phyloP scores from a whole-genome alignment of 2,797 vertebrate genomes.

The Syndactyla subalaris region DNA sequence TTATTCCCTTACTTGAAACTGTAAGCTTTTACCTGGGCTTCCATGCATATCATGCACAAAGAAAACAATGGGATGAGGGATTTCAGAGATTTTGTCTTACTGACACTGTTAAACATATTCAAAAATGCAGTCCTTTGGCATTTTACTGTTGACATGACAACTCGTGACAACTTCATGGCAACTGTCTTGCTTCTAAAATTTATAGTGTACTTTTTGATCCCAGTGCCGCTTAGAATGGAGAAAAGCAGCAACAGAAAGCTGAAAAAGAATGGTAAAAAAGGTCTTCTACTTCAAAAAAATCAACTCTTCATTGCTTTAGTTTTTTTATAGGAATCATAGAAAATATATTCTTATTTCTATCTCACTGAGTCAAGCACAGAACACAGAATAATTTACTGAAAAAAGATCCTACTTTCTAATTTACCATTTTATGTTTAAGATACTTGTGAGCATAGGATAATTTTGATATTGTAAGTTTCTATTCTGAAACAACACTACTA shows the following conservation, averaged over 20 bases:
- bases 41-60: neutral
- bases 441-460: neutral
- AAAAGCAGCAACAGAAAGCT: neutral
- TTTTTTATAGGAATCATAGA: neutral
- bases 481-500: neutral
- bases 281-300: neutral
- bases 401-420: neutral
- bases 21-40: neutral
- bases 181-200: neutral
- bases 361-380: neutral
- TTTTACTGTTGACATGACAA: neutral
- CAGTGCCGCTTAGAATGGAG: neutral
- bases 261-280: neutral
- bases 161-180: neutral
- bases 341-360: neutral
- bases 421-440: neutral
- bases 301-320: accelerated
- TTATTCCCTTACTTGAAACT: neutral
- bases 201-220: neutral
- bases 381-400: neutral
- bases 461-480: neutral
- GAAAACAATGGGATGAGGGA: neutral
- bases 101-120: neutral
- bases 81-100: neutral
- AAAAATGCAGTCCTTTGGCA: neutral